A percentile compares a stretch with the other conserved stretches of the same genome.
Conservation (phyloP, 1,140 invertebrate species). For the Drepana arcuata region DNA sequence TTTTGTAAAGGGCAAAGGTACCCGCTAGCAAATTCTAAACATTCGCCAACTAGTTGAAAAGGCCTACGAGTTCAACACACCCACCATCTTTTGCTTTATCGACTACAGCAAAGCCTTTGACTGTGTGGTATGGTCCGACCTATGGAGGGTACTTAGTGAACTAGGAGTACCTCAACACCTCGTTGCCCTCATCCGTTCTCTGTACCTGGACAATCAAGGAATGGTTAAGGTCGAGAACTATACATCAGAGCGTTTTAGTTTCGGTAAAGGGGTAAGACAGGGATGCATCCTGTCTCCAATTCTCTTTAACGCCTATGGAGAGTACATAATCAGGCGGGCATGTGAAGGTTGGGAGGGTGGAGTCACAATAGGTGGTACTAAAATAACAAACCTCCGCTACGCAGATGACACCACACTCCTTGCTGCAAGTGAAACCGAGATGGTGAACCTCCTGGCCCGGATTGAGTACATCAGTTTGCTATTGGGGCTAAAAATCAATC, state of each 20-base stretch:
- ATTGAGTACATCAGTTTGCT: not conserved
- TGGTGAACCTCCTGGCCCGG: not conserved
- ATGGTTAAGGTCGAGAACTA: constrained; percentile 3
- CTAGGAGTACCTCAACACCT: constrained; percentile 9
- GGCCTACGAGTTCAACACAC: constrained; percentile 7
- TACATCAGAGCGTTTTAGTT: constrained; percentile 3
- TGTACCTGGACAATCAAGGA: constrained; percentile 3
- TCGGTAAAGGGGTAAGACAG: constrained; percentile 12
- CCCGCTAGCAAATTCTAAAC: constrained; percentile 17
- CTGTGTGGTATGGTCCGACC: constrained; percentile 8
- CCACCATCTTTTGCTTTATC: too few species aligned
- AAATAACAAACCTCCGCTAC: constrained; percentile 9
- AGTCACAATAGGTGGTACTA: constrained; percentile 2
- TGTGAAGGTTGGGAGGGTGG: constrained; percentile 9
- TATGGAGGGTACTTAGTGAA: constrained; percentile 9
- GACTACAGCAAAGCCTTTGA: constrained; percentile 17
- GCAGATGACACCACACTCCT: constrained; percentile 5
- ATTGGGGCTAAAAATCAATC: not conserved
- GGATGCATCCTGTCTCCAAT: constrained; percentile 10
- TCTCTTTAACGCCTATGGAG: constrained; percentile 17
- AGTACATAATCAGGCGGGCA: constrained; percentile 9
- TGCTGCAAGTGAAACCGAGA: not conserved
- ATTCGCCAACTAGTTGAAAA: constrained; percentile 13
- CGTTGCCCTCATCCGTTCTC: not conserved
- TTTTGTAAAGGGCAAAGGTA: constrained; percentile 17